Evolutionary conservation across 2,888 invertebrate genomes (phyloP).

Genomic region (Disparrhopalites patrizii): DNA sequence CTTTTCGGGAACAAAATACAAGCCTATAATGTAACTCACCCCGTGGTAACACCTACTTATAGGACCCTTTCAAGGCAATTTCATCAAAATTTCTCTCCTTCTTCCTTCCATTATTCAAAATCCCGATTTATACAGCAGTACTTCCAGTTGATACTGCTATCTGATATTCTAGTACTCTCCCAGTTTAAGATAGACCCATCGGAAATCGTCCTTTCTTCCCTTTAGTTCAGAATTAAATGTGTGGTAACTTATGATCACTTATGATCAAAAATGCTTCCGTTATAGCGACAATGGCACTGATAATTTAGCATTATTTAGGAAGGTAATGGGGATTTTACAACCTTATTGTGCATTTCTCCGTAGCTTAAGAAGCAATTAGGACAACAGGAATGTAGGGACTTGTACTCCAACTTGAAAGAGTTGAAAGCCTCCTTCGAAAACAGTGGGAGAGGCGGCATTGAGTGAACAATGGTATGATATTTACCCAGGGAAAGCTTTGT

Average conservation of each 20-base stretch:
- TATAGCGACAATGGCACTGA: neutral
- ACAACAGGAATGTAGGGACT: neutral
- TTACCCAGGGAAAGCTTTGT: neutral
- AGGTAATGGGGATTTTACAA: neutral
- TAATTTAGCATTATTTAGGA: neutral
- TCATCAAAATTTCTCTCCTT: neutral
- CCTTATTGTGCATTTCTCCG: neutral
- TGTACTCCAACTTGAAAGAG: neutral
- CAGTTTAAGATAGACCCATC: too few species aligned
- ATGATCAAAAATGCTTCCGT: neutral
- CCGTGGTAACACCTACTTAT: too few species aligned
- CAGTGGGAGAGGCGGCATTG: neutral
- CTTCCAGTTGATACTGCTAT: neutral
- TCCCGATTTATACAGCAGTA: neutral
- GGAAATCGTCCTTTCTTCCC: neutral
- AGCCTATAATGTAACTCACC: too few species aligned
- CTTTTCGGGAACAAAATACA: too few species aligned
- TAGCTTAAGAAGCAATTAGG: neutral
- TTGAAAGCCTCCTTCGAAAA: too few species aligned
- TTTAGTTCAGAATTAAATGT: neutral
- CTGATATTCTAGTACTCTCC: neutral
- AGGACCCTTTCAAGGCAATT: neutral
- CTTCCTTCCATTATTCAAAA: neutral
- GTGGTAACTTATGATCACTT: neutral
- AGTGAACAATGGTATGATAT: neutral